Evolutionary conservation across 2,888 invertebrate species (phyloP), one percentile per base, ranked within the genome.

Genomic region (Tuta absoluta): DNA sequence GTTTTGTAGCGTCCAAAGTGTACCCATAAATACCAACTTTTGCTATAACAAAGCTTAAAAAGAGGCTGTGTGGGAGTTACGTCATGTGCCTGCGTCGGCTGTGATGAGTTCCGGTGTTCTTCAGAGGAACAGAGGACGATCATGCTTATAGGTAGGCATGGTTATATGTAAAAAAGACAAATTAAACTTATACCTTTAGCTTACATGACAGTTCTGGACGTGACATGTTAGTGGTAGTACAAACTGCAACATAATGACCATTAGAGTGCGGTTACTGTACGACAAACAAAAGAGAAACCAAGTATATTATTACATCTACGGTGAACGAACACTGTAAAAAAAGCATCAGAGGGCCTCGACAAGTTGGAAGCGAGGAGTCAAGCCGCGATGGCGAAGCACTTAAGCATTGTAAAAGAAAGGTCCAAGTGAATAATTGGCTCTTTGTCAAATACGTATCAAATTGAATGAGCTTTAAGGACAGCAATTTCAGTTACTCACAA

Each of bases 231-330:
- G 91, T 91, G 90, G 91, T 89, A 89, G 91, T 87, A 91, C 90
- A 91, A 89, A 91, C 91, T 91, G 91, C 91, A 91, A 91, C 91
- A 91, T 91, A 91, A 91, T 89, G 89, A 91, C 91, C 90, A 91
- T 91, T 91, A 91, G 90, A 89, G 90, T 91, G 91, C 91, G 87
- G 89, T 91, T 91, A 91, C 91, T 89, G 89, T 89, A 90, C 90
- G 90, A 89, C 86, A 90, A 91, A 90, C 88, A 90, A 90, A 91
- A 90, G 79, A 63, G 49, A 87, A 90, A 89, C 87, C 88, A 85
- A 87, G 85, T 86, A 82, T 87, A 85, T 84, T 85, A 86, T 86
- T 89, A 90, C 84, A 79, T 81, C 91, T 91, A 90, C 90, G 71
- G 90, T 91, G 91, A 89, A 86, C 86, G 91, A 89, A 86, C 86